Evolutionary conservation across 2,113 vertebrate species (phyloP).

Genomic region (Neolamprologus sp.): DNA sequence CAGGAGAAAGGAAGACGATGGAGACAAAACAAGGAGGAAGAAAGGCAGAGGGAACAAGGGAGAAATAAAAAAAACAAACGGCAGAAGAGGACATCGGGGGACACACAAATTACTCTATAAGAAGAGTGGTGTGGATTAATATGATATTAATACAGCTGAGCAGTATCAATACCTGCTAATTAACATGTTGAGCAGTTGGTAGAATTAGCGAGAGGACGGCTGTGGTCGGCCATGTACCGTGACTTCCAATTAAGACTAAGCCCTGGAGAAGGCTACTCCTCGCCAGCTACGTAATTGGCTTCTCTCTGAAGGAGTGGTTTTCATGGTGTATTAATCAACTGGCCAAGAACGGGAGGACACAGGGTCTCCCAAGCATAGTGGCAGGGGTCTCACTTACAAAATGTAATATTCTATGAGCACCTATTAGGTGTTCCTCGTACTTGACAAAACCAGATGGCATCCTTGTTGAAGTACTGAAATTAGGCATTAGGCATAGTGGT

Average conservation of each 20-base stretch:
- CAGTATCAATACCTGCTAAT: slow-evolving; percentile 61
- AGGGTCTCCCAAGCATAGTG: not conserved
- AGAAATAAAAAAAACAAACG: not conserved
- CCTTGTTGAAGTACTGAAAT: not conserved
- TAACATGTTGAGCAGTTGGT: slow-evolving; percentile 47
- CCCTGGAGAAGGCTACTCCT: slow-evolving; percentile 48
- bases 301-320: slow-evolving; percentile 45
- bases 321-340: slow-evolving; percentile 53
- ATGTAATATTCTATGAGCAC: not conserved
- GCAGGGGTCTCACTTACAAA: not conserved
- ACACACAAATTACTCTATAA: not conserved
- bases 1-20: not conserved
- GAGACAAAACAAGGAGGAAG: not conserved
- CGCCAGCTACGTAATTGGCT: slow-evolving; percentile 45
- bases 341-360: not conserved
- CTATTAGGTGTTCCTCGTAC: not conserved
- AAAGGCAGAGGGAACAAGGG: not conserved
- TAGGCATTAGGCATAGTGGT: not conserved
- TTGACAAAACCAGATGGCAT: not conserved
- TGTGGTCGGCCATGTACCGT: slow-evolving; percentile 33
- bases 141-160: slow-evolving; percentile 54
- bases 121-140: slow-evolving; percentile 35
- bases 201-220: slow-evolving; percentile 24
- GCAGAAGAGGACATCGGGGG: not conserved
- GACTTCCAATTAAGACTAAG: slow-evolving; percentile 63